Base-by-base conservation (phyloP, 2,113 vertebrate species). In the Microtus montanus region DNA sequence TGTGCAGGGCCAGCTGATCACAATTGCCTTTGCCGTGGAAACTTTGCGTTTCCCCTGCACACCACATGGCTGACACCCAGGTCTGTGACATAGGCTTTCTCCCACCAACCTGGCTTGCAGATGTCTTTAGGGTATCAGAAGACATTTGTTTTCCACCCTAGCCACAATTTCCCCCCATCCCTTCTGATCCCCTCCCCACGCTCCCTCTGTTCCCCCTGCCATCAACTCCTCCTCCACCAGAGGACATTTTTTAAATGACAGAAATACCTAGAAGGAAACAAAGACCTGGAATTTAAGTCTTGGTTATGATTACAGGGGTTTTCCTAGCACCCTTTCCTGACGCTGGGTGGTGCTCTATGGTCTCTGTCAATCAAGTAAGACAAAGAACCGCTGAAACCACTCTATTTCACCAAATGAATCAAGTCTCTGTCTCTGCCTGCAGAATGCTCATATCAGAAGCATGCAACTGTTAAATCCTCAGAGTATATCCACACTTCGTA, bases 121-220 rank as follows among this genome's bases (percentile, higher is more conserved):
- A 97, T 71, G 24, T 52, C 94, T 73, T 87, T 87, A 9, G 75
- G 0, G n/a, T 93, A 91, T 94, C 49, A 94, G 35, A 38, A 64
- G 82, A 93, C 41, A 28, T 79, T 73, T 38, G 19, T 73, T 73
- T 73, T 73, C n/a, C 70, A 73, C 38, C 70, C 70, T 7, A 19
- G 70, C 17, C 70, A 71, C 70, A 71, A 17, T 20, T 71, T 22
- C 7, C 35, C 35, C 68, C 35, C 68, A 2, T 7, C 68, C 17
- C 33, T 70, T 70, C 68, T 33, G 15, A 70, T 11, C 26, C 26
- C 28, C 64, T 66, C 28, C 26, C 30, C 64, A 30, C 2, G 13
- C 30, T 33, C 66, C 12, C 30, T 68, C 30, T 68, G 17, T 19
- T 13, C 30, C 30, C 19, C 24, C 35, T 17, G 15, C 35, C n/a